These are phyloP conservation scores for Corythaeola cristata DNA, from an alignment of 2,113 vertebrate genomes.

Conservation along the genomic window DNA sequence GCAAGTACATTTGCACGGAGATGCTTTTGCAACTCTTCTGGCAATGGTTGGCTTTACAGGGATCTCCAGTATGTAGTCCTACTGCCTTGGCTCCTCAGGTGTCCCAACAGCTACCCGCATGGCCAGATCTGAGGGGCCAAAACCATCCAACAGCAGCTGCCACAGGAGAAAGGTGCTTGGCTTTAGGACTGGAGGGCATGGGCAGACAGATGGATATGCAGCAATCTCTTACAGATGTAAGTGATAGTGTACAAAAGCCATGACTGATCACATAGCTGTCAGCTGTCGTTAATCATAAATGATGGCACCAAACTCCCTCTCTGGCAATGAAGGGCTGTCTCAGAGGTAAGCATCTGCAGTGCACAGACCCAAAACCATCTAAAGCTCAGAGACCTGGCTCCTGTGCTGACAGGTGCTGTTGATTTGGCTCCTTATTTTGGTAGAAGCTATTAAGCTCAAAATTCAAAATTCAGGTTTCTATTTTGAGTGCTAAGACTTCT, in stretches of 20 bases:
- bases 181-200: accelerated
- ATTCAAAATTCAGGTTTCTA: background rate
- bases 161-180: background rate
- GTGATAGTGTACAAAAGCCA: background rate
- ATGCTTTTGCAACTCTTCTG: background rate
- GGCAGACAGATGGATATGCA: background rate
- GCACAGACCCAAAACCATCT: background rate
- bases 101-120: background rate
- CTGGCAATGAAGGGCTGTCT: background rate
- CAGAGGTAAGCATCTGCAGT: background rate
- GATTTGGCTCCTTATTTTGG: background rate
- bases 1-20: background rate
- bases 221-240: background rate
- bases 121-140: background rate
- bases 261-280: background rate
- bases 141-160: background rate
- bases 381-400: background rate
- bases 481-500: background rate
- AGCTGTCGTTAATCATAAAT: background rate
- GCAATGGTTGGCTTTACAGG: background rate
- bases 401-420: background rate
- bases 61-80: background rate
- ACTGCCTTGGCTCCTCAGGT: background rate
- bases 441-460: background rate
- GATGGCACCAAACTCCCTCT: background rate